Conservation (phyloP, 1,140 invertebrate species). For the Lordiphosa collinella region DNA sequence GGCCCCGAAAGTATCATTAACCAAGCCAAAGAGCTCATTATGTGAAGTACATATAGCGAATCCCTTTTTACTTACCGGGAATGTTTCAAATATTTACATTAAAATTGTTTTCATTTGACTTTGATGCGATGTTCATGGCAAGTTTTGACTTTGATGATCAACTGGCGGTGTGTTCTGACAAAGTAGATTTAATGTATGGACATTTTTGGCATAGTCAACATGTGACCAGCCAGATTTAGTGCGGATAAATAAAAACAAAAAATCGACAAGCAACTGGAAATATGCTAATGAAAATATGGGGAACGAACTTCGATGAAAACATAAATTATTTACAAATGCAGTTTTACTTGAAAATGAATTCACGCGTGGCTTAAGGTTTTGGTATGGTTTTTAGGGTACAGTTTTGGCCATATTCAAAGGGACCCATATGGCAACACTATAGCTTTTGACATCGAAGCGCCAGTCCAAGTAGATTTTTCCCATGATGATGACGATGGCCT, state of each 20-base stretch:
- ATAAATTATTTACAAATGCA: too few relatives aligned
- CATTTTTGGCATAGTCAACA: conserved; percentile 19
- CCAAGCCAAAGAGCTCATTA: conserved; percentile 59
- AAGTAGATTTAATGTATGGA: conserved; percentile 1
- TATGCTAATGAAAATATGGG: neutral
- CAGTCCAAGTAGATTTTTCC: too few relatives aligned
- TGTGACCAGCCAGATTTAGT: conserved; percentile 3
- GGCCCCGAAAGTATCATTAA: conserved; percentile 30
- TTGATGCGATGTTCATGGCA: conserved; percentile 7
- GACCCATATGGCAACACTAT: too few relatives aligned
- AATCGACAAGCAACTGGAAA: conserved; percentile 4
- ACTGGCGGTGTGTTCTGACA: conserved; percentile 21
- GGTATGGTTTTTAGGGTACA: too few relatives aligned
- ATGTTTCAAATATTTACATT: conserved; percentile 72
- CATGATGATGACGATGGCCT: too few relatives aligned
- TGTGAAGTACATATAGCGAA: conserved; percentile 1
- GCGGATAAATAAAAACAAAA: conserved; percentile 23
- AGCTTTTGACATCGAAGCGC: too few relatives aligned
- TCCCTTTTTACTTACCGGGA: conserved; percentile 10
- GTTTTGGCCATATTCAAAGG: too few relatives aligned
- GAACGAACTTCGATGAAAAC: too few relatives aligned
- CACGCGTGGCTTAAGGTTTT: too few relatives aligned
- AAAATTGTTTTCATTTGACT: conserved; percentile 54
- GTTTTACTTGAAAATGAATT: too few relatives aligned
- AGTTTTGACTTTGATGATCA: neutral